Evolutionary conservation across 2,797 vertebrate genomes (phyloP).

Genomic region (Agapornis canus): DNA sequence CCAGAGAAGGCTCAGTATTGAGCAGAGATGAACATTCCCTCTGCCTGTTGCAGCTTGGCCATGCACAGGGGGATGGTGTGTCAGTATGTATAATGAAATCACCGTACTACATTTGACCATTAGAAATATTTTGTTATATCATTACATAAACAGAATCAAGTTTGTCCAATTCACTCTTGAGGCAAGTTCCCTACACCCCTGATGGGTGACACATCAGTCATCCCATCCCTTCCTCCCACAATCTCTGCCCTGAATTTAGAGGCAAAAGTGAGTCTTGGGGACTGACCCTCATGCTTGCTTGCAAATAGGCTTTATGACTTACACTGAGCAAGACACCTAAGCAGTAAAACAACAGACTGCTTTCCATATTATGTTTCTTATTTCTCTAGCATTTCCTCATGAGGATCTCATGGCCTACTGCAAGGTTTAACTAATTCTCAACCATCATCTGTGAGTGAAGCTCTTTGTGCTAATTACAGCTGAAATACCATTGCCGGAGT

Average conservation of each 20-base stretch:
- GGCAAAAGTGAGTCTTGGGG: not conserved
- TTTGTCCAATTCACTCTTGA: not conserved
- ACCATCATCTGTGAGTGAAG: not conserved
- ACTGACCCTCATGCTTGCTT: not conserved
- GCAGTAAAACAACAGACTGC: not conserved
- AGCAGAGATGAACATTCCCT: not conserved
- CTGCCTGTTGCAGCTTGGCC: not conserved
- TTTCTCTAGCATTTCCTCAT: not conserved
- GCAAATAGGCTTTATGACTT: not conserved
- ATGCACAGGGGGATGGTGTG: fast-evolving
- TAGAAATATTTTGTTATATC: not conserved
- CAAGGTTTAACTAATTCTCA: not conserved
- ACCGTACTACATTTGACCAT: not conserved
- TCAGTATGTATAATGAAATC: not conserved
- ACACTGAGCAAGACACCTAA: not conserved
- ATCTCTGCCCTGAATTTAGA: not conserved
- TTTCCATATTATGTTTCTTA: not conserved
- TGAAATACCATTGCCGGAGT: not conserved
- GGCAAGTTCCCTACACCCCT: not conserved
- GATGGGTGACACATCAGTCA: not conserved
- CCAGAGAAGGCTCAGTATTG: not conserved
- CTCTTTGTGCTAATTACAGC: not conserved
- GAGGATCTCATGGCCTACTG: not conserved
- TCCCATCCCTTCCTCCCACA: not conserved
- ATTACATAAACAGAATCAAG: not conserved